Conservation (phyloP, 2,113 vertebrate species). For the Trochalopteron elliotii region DNA sequence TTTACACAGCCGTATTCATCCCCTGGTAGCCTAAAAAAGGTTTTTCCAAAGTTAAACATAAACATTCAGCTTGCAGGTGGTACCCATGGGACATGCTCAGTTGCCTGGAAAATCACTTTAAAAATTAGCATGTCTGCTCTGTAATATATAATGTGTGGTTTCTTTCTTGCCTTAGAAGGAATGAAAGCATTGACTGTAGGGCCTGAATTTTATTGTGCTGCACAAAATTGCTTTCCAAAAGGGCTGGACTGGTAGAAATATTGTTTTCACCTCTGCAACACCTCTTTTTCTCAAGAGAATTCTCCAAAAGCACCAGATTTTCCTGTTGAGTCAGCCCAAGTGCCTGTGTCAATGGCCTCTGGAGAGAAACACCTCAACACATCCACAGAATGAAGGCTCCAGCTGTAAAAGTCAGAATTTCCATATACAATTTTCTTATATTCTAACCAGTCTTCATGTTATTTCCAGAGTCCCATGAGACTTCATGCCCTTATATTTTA, state of each 20-base stretch:
- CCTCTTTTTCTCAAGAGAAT: background rate
- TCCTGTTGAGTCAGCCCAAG: background rate
- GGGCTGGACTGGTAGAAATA: background rate
- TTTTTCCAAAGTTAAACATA: background rate
- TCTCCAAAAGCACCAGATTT: background rate
- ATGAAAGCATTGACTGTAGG: background rate
- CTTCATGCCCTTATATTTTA: background rate
- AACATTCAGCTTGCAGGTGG: background rate
- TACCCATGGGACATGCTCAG: background rate
- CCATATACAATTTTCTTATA: background rate
- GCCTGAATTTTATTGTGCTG: background rate
- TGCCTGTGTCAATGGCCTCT: background rate
- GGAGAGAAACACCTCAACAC: background rate
- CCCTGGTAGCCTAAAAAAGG: background rate
- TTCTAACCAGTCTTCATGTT: background rate
- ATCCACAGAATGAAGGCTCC: background rate
- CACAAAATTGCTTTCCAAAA: background rate
- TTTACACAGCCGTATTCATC: background rate
- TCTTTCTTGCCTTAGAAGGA: background rate
- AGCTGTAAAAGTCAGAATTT: background rate
- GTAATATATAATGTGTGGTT: background rate
- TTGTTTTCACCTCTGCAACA: background rate
- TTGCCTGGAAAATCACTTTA: slow-evolving; percentile 29
- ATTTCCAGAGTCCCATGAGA: background rate
- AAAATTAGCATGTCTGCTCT: slow-evolving; percentile 6